phyloP scores from a whole-genome alignment of 2,113 vertebrate genomes.

The Saccopteryx leptura region DNA sequence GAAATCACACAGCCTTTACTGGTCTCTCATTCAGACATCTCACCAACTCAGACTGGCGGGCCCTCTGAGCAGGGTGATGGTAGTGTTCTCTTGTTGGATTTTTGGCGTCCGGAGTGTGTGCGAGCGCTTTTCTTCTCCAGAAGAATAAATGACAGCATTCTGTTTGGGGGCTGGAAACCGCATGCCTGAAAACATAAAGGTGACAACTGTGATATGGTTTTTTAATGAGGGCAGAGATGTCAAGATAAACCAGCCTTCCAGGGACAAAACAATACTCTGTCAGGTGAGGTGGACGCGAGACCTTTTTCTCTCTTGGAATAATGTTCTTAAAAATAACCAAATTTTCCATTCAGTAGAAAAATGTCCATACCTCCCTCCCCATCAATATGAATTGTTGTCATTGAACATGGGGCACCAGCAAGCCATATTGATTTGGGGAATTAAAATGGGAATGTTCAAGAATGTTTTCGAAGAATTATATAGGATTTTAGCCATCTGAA shows the following conservation, averaged over 20 bases:
- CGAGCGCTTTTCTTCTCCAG: conserved; percentile 54
- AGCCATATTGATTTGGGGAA: conserved; percentile 80
- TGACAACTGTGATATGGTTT: conserved; percentile 71
- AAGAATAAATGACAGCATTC: conserved; percentile 71
- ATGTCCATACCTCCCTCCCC: conserved; percentile 72
- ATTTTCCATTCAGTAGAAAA: conserved; percentile 82
- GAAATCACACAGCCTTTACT: not conserved
- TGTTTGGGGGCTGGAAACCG: conserved; percentile 60
- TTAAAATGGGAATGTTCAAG: conserved; percentile 83
- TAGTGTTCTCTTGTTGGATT: not conserved
- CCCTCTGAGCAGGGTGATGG: not conserved
- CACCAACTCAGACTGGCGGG: not conserved
- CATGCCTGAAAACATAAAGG: conserved; percentile 71
- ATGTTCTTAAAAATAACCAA: conserved; percentile 80
- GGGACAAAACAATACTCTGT: conserved; percentile 68
- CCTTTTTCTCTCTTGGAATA: conserved; percentile 68
- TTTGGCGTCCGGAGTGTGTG: not conserved
- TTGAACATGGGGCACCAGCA: not conserved
- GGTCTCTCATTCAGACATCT: conserved; percentile 16
- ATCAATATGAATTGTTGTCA: conserved; percentile 79
- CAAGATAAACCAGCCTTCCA: conserved; percentile 78
- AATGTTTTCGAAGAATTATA: conserved; percentile 79
- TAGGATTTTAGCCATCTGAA: conserved; percentile 72
- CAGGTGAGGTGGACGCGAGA: conserved; percentile 70
- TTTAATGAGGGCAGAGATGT: conserved; percentile 69